A percentile compares a stretch with the other conserved stretches of the same genome.
Evolutionary conservation across 2,113 vertebrate species (phyloP).

Genomic region (Ciconia boyciana): DNA sequence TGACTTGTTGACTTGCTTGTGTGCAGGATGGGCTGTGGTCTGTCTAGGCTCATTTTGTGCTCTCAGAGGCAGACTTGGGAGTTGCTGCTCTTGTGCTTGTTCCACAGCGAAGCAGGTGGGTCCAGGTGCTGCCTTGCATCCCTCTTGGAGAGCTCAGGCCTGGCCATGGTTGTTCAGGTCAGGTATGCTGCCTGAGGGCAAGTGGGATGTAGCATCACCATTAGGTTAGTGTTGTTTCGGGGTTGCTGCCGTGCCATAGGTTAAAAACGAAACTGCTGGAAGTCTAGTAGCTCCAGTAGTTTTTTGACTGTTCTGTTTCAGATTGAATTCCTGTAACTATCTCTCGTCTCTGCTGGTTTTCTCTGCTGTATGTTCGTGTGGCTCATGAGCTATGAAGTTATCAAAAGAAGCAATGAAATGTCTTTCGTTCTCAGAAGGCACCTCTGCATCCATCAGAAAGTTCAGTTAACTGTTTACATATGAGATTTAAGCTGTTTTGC

Average conservation of each 20-base stretch:
- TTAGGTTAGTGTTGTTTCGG: neutral
- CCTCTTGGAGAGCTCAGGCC: neutral
- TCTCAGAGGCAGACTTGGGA: neutral
- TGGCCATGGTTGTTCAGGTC: neutral
- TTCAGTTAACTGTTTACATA: neutral
- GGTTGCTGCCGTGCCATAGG: neutral
- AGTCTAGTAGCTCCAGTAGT: neutral
- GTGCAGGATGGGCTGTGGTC: neutral
- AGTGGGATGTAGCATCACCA: rapidly evolving
- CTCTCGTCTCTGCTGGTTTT: neutral
- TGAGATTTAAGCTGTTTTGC: neutral
- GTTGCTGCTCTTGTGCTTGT: neutral
- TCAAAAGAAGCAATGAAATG: neutral
- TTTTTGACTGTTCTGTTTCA: neutral
- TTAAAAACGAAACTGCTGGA: neutral
- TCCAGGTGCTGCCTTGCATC: neutral
- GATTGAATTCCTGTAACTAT: neutral
- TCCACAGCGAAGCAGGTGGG: neutral
- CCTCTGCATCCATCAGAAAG: neutral
- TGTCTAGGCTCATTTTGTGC: neutral
- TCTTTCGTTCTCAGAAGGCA: neutral
- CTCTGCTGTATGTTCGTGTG: neutral
- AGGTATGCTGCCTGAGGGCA: neutral
- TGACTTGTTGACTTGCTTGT: no score
- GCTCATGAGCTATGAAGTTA: neutral